A percentile compares a stretch with the other conserved stretches of the same genome.
phyloP scores from a whole-genome alignment of 2,113 vertebrate species.

The Pterocles orientalis region DNA sequence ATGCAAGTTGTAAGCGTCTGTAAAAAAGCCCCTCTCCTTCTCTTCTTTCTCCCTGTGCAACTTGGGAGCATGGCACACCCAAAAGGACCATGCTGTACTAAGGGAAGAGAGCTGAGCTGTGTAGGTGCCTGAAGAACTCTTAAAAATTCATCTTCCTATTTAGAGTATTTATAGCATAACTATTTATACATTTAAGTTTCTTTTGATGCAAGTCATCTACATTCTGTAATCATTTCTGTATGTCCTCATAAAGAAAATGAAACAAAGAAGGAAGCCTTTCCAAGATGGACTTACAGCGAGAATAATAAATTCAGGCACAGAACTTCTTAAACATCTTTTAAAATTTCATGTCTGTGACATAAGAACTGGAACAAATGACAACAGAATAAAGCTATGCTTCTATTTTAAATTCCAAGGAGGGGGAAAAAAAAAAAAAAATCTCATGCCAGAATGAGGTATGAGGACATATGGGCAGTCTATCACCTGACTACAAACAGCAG shows the following conservation, averaged over 20 bases:
- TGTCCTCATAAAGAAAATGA: not conserved
- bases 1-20: not conserved
- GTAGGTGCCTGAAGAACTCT: not conserved
- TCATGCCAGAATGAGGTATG: slow-evolving; percentile 55
- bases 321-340: not conserved
- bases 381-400: not conserved
- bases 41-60: not conserved
- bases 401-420: not conserved
- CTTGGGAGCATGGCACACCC: not conserved
- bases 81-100: not conserved
- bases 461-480: slow-evolving; percentile 68
- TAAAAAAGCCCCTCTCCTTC: not conserved
- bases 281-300: not conserved
- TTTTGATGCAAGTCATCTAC: not conserved
- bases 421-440: not conserved
- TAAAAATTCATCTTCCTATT: not conserved
- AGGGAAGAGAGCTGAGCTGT: not conserved
- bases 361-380: not conserved
- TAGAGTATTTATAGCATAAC: not conserved
- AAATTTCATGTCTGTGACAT: not conserved
- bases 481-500: slow-evolving; percentile 62
- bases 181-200: not conserved
- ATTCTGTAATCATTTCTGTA: not conserved
- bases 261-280: not conserved
- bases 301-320: not conserved